A percentile compares a stretch with the other conserved stretches of the same genome.
These are phyloP conservation scores for Daptonema setosum DNA, from an alignment of 2,888 invertebrate species.

Conservation along the genomic window DNA sequence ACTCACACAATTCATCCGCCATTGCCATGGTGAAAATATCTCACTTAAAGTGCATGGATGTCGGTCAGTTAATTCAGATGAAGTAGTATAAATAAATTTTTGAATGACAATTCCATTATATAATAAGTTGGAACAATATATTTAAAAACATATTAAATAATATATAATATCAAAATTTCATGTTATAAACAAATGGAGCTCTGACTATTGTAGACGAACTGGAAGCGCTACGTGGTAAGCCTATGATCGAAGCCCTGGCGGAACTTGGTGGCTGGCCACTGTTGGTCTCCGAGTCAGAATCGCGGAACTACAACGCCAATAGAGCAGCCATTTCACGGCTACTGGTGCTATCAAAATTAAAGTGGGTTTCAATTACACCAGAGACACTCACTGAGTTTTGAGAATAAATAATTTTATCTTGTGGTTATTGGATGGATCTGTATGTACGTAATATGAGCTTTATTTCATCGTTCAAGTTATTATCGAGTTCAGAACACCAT, in stretches of 20 bases:
- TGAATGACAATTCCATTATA: background rate
- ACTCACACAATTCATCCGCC: conserved; percentile 1
- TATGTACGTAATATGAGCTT: background rate
- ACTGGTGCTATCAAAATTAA: no score
- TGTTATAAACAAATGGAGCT: background rate
- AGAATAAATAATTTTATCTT: background rate
- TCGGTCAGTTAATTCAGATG: background rate
- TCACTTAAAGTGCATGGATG: conserved; percentile 11
- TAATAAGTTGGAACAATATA: background rate
- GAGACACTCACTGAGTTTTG: background rate
- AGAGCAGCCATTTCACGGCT: no score
- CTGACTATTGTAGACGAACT: background rate
- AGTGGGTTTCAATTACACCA: background rate
- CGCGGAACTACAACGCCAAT: background rate
- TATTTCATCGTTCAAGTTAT: background rate
- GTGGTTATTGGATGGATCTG: background rate
- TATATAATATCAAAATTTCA: background rate
- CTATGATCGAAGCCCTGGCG: conserved; percentile 13
- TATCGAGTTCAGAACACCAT: background rate
- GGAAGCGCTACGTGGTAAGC: conserved; percentile 2
- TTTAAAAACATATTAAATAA: background rate
- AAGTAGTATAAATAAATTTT: background rate
- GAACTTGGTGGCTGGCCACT: conserved; percentile 21
- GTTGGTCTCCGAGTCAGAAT: conserved; percentile 6
- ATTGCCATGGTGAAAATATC: conserved; percentile 7